Evolutionary conservation across 2,113 vertebrate species (phyloP).

Genomic region (Caranx ignobilis): DNA sequence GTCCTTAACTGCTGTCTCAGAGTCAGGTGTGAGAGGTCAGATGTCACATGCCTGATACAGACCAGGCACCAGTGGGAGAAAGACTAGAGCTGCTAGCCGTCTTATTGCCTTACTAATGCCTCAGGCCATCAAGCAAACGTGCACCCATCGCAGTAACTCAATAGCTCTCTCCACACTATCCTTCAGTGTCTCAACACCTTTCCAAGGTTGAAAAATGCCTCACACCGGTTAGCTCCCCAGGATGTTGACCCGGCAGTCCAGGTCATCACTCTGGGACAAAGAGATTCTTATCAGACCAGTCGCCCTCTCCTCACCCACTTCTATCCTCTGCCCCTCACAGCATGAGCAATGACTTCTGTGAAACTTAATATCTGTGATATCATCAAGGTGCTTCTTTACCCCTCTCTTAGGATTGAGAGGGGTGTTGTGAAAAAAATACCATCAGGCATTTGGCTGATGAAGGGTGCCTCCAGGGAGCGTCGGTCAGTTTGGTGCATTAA

Average conservation of each 20-base stretch:
- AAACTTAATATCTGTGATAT: constrained; percentile 84
- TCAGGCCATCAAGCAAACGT: constrained; percentile 69
- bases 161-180: constrained; percentile 68
- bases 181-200: constrained; percentile 81
- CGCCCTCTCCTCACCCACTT: constrained; percentile 45
- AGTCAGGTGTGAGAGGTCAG: constrained; percentile 65
- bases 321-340: constrained; percentile 51
- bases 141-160: constrained; percentile 70
- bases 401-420: constrained; percentile 58
- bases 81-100: constrained; percentile 48
- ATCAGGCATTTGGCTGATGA: constrained; percentile 61
- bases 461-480: constrained; percentile 60
- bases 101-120: constrained; percentile 67
- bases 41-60: constrained; percentile 59
- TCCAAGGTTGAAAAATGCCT: constrained; percentile 75
- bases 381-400: constrained; percentile 78
- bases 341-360: constrained; percentile 78
- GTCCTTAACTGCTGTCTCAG: constrained; percentile 17
- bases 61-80: constrained; percentile 40
- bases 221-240: constrained; percentile 71
- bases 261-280: constrained; percentile 82
- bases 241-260: constrained; percentile 79
- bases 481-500: constrained; percentile 78
- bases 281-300: constrained; percentile 80
- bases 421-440: constrained; percentile 73